phyloP scores from a whole-genome alignment of 1,140 invertebrate species.

The Lordiphosa stackelbergi region DNA sequence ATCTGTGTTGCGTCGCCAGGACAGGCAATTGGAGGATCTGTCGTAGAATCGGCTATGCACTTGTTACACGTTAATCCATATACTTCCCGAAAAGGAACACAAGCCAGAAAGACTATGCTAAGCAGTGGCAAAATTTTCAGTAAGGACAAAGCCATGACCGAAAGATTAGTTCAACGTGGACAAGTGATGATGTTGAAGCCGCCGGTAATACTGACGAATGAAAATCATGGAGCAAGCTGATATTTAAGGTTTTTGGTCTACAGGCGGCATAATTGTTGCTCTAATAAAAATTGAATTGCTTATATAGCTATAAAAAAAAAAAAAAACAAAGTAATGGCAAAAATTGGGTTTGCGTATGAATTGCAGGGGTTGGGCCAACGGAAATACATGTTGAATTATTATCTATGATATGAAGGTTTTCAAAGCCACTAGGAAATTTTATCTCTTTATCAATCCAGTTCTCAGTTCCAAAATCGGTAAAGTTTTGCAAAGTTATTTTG shows the following conservation, averaged over 20 bases:
- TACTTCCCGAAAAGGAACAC: neutral
- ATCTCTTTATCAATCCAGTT: too few relatives aligned
- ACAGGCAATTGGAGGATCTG: neutral
- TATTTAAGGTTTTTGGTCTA: conserved; percentile 1
- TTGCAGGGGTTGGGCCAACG: neutral
- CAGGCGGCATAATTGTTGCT: neutral
- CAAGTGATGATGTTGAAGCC: too few relatives aligned
- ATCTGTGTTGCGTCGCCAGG: fast-evolving
- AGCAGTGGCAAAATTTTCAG: neutral
- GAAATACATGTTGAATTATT: too few relatives aligned
- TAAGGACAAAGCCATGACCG: neutral
- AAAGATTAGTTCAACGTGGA: neutral
- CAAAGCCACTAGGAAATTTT: too few relatives aligned
- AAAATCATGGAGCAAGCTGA: too few relatives aligned
- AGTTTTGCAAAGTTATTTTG: too few relatives aligned
- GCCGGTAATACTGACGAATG: too few relatives aligned
- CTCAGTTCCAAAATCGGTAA: too few relatives aligned
- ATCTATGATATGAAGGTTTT: too few relatives aligned
- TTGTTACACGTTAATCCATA: neutral
- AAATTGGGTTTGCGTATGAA: conserved; percentile 1
- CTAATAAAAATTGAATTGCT: neutral
- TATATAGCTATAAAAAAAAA: conserved; percentile 1
- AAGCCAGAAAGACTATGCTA: neutral
- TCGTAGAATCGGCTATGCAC: neutral
- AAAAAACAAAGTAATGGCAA: neutral